Conservation (phyloP, 2,113 vertebrate species). For the Gymnorhina tibicen region DNA sequence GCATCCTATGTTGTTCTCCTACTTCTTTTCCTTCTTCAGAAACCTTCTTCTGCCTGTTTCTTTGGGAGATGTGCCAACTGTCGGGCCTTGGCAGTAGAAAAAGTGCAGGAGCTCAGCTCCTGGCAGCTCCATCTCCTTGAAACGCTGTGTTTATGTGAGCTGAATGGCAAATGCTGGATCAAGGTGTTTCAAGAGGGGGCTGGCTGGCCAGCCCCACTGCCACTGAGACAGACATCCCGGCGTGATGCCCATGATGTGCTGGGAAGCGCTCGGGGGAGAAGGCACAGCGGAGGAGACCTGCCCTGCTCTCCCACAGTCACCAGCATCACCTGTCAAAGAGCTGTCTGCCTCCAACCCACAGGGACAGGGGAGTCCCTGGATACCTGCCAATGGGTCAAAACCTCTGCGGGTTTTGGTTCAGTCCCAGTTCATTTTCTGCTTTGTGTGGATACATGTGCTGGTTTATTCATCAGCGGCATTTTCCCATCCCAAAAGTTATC, state of each 20-base stretch:
- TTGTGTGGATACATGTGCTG: background rate
- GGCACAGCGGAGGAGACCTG: background rate
- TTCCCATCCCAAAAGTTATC: background rate
- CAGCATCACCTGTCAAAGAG: constrained; percentile 9
- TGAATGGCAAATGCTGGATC: constrained; percentile 31
- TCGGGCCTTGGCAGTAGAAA: background rate
- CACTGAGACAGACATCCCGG: background rate
- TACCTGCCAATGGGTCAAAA: background rate
- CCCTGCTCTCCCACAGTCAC: background rate
- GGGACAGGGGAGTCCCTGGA: background rate
- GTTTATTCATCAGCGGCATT: background rate
- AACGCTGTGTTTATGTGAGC: background rate
- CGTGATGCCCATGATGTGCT: background rate
- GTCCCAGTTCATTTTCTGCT: background rate
- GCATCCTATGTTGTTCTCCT: constrained; percentile 14
- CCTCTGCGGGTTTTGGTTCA: background rate
- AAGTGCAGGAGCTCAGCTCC: background rate
- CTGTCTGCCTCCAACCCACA: background rate
- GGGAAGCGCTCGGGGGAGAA: background rate
- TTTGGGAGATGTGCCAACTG: constrained; percentile 8
- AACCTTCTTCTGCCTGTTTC: constrained; percentile 37
- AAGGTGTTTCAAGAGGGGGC: background rate
- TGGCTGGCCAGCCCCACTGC: background rate
- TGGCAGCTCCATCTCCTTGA: background rate
- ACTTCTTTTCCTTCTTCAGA: constrained; percentile 29